Evolutionary conservation across 2,888 invertebrate species (phyloP).

Genomic region (Nephrotoma flavescens): DNA sequence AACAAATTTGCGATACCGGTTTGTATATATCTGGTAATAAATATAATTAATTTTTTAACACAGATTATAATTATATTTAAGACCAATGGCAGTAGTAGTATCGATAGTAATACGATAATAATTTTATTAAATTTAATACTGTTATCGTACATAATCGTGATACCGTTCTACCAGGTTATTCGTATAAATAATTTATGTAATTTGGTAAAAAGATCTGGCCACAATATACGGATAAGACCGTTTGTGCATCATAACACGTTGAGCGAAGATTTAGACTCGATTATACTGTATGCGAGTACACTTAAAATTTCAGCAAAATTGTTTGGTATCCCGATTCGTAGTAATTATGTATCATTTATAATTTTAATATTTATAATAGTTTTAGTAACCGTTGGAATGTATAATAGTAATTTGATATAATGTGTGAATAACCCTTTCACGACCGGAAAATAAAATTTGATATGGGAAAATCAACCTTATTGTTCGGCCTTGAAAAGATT

Average conservation of each 20-base stretch:
- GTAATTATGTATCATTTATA: slow-evolving; percentile 48
- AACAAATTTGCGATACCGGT: slow-evolving; percentile 60
- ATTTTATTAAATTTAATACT: slow-evolving; percentile 30
- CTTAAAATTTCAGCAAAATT: slow-evolving; percentile 59
- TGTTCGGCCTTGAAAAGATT: too few species aligned
- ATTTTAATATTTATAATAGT: slow-evolving; percentile 42
- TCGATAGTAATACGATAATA: not conserved
- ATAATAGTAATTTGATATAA: slow-evolving; percentile 20
- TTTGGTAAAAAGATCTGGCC: slow-evolving; percentile 37
- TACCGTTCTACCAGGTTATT: slow-evolving; percentile 33
- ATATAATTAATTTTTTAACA: slow-evolving; percentile 56
- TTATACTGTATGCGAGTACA: slow-evolving; percentile 61
- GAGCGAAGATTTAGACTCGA: slow-evolving; percentile 57
- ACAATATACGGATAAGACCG: slow-evolving; percentile 61
- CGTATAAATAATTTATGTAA: not conserved
- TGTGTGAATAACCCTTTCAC: not conserved
- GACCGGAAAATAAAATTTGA: too few species aligned
- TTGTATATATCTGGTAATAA: slow-evolving; percentile 60
- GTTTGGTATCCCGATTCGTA: slow-evolving; percentile 56
- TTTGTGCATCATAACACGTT: slow-evolving; percentile 68
- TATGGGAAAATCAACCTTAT: too few species aligned
- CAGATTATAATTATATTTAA: slow-evolving; percentile 37
- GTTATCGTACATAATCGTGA: slow-evolving; percentile 24
- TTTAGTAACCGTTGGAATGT: slow-evolving; percentile 57
- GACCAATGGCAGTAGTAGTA: not conserved